Base-by-base conservation (phyloP, 2,113 vertebrate species). In the Paradoxurus hermaphroditus region DNA sequence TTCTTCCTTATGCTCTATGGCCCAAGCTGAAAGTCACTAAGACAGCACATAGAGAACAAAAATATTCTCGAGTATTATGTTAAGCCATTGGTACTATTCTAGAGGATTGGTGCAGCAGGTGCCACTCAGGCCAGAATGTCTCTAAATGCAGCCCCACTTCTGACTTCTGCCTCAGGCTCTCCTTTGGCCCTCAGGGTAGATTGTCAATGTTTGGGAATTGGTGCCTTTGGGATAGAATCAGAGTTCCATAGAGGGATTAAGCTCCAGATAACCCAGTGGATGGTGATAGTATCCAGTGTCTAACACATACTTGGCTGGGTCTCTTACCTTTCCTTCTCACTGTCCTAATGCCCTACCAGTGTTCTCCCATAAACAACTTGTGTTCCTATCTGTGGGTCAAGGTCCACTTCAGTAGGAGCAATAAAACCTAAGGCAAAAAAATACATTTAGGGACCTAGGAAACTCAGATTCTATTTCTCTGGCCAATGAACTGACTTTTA, bases 81-180 rank as follows among this genome's bases (percentile, higher is more conserved):
- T 53, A 91, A 91, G 13, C 18, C 29, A 18, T 14, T 0, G 29
- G 29, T 85, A 49, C 25, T 39, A 11, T 15, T 39, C 41, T 19
- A 18, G 39, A 4, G 0, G 1, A 7, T 3, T 29, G 1, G 1
- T 53, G 1, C 0, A 86, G 29, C 72, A 73, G 18, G 15, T 2
- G 29, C 7, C 10, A 25, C 16, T 31, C 23, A 65, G 11, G 4
- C 25, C 18, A 77, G 39, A 27, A 15, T 21, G 41, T 56, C 21
- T 53, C 29, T 72, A 16, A 4, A 19, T n/a, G 4, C 4, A 73
- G 16, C 10, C 4, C 0, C 14, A 27, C 9, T 81, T 91, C 31
- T 41, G n/a, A 70, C 14, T 34, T 94, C 3, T 81, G n/a, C 1
- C n/a, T 85, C 34, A 14, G 11, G 13, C 13, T 59, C 10, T 62